Base-by-base conservation (phyloP, 2,888 invertebrate species). In the Dione juno region DNA sequence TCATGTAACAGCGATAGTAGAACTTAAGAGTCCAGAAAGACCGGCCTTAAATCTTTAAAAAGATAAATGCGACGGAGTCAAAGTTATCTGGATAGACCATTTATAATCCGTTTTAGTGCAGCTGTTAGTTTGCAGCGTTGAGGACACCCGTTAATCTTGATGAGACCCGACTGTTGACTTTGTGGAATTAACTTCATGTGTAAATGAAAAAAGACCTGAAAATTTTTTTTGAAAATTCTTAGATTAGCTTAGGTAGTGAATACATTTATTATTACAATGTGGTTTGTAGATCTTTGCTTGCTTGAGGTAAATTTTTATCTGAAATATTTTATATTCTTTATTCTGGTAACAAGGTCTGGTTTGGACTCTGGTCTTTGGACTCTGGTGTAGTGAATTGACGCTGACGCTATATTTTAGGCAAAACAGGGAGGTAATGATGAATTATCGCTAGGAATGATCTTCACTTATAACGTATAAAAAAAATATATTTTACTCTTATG, bases 101-200 rank as follows among this genome's bases (percentile, higher is more conserved):
- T 83, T 82, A 82, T 82, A 83, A 81, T 82, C 77, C 80, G 79
- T 79, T 81, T 80, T 79, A 78, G 78, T 77, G 70, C 68, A 74
- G 71, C 75, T 75, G 71, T 73, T 72, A 74, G 74, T 68, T 80
- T 73, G 78, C 81, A 81, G 80, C 81, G 80, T 61, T 72, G 66
- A 75, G 68, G 77, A 76, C 82, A 80, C 78, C 82, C 77, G 82
- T 84, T 84, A 82, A 85, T 85, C 84, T 85, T 82, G 81, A 83
- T 84, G 82, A 82, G 81, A 45, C 78, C 81, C 78, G 77, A 75
- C 72, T 77, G 80, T 82, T 83, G 83, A 85, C 80, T 81, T 81
- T 78, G 78, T 79, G 67, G 69, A 74, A 72, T 77, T 76, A 77
- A 75, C 73, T 75, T 69, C 71, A 71, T 73, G 72, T 70, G 69